These are phyloP conservation scores for Dascyllus trimaculatus DNA, from an alignment of 2,113 vertebrate genomes.

Conservation along the genomic window DNA sequence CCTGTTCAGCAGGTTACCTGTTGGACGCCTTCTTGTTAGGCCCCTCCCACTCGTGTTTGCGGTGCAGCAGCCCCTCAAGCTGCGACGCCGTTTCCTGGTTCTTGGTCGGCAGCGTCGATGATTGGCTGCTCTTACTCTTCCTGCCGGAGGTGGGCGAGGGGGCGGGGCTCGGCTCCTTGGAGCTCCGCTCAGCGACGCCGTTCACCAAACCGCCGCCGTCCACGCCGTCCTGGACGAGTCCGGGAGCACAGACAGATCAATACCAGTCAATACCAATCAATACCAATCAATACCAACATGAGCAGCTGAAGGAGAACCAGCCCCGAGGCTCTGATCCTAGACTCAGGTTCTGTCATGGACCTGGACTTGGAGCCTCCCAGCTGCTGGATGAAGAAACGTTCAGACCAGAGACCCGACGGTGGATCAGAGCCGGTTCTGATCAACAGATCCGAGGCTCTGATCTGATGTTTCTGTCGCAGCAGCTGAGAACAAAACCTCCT, in stretches of 20 bases:
- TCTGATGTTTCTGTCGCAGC: too few species aligned
- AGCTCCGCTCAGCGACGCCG: conserved; percentile 92
- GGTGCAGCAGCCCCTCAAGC: conserved; percentile 93
- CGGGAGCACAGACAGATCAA: neutral
- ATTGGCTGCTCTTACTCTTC: conserved; percentile 88
- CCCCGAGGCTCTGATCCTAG: too few species aligned
- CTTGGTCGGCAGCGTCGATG: conserved; percentile 91
- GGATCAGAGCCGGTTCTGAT: too few species aligned
- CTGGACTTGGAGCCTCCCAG: too few species aligned
- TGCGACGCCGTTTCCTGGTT: conserved; percentile 88
- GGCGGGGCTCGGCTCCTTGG: conserved; percentile 92
- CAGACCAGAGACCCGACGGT: too few species aligned
- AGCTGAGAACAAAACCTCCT: too few species aligned
- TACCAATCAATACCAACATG: too few species aligned
- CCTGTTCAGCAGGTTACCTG: conserved; percentile 84
- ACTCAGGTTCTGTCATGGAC: too few species aligned
- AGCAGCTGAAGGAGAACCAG: too few species aligned
- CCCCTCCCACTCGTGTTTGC: conserved; percentile 96
- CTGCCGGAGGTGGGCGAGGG: conserved; percentile 89
- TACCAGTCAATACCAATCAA: too few species aligned
- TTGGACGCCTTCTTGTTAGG: conserved; percentile 97
- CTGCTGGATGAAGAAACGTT: too few species aligned
- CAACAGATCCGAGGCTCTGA: too few species aligned
- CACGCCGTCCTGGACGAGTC: conserved; percentile 79
- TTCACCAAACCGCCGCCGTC: conserved; percentile 91